phyloP scores from a whole-genome alignment of 2,797 vertebrate species.

The Diplodus puntazzo region DNA sequence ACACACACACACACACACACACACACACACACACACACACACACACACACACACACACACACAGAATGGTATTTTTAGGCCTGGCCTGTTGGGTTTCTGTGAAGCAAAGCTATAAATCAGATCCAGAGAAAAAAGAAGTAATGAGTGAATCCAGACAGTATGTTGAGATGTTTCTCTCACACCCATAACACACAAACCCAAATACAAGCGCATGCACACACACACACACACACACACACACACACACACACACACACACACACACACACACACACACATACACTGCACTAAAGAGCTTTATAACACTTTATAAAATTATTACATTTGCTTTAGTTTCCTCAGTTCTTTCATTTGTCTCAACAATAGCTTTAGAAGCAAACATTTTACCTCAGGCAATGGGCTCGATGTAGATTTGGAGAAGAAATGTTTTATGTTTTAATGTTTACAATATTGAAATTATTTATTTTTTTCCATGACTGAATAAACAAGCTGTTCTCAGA shows the following conservation, averaged over 20 bases:
- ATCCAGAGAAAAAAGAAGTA: slow-evolving; percentile 59
- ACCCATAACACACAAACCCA: background rate
- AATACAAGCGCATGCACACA: background rate
- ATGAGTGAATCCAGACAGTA: slow-evolving; percentile 54
- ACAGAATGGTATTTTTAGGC: slow-evolving; percentile 61
- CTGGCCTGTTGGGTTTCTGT: slow-evolving; percentile 57
- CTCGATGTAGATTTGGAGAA: no score
- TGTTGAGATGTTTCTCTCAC: slow-evolving; percentile 61
- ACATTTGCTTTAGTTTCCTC: no score
- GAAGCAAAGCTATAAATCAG: slow-evolving; percentile 64
- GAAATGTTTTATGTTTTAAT: no score
- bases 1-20: slow-evolving; percentile 21
- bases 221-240: background rate
- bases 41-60: slow-evolving; percentile 29
- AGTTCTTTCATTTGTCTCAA: background rate
- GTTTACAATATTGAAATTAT: no score
- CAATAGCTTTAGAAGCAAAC: background rate
- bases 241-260: background rate
- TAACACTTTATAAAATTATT: no score
- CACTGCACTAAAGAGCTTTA: no score
- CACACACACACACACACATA: background rate
- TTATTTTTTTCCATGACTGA: no score
- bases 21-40: slow-evolving; percentile 24
- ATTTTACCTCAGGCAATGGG: no score
- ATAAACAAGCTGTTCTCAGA: no score